These are phyloP conservation scores for Elephas maximus DNA, from an alignment of 2,113 vertebrate genomes.

Conservation along the genomic window DNA sequence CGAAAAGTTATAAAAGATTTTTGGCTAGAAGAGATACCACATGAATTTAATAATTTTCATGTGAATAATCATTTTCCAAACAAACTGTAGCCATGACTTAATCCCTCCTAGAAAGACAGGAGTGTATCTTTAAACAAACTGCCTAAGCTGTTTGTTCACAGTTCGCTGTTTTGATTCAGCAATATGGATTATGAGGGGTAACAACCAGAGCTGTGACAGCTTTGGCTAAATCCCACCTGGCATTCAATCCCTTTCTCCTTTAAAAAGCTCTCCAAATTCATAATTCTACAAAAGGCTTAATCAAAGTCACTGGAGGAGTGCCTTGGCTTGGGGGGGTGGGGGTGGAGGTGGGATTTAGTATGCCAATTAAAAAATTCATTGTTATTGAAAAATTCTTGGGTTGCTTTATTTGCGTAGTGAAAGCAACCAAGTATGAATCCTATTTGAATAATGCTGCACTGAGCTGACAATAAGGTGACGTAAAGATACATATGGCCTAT, in stretches of 20 bases:
- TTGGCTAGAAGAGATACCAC: slow-evolving; percentile 46
- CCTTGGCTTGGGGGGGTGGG: slow-evolving; percentile 25
- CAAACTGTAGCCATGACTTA: slow-evolving; percentile 37
- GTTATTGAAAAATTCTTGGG: slow-evolving; percentile 65
- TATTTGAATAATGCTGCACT: slow-evolving; percentile 4
- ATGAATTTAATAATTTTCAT: slow-evolving; percentile 69
- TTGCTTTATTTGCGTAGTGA: slow-evolving; percentile 68
- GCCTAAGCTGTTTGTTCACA: slow-evolving; percentile 65
- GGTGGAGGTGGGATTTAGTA: slow-evolving; percentile 47
- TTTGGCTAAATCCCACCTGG: slow-evolving; percentile 59
- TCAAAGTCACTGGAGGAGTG: slow-evolving; percentile 69
- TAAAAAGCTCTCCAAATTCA: slow-evolving; percentile 59
- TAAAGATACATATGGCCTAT: not conserved
- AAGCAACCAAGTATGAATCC: slow-evolving; percentile 60
- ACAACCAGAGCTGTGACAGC: slow-evolving; percentile 46
- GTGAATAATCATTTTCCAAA: slow-evolving; percentile 68
- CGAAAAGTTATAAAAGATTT: slow-evolving; percentile 60
- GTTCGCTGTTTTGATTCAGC: slow-evolving; percentile 64
- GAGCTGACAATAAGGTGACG: slow-evolving; percentile 29
- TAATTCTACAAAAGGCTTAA: slow-evolving; percentile 72
- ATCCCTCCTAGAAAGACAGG: slow-evolving; percentile 61
- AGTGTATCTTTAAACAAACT: slow-evolving; percentile 58
- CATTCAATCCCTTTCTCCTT: slow-evolving; percentile 58
- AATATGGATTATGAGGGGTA: slow-evolving; percentile 60
- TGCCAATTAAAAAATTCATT: slow-evolving; percentile 70